These are phyloP conservation scores for Drosophila bifasciata DNA, from an alignment of 1,140 invertebrate genomes.

Conservation along the genomic window DNA sequence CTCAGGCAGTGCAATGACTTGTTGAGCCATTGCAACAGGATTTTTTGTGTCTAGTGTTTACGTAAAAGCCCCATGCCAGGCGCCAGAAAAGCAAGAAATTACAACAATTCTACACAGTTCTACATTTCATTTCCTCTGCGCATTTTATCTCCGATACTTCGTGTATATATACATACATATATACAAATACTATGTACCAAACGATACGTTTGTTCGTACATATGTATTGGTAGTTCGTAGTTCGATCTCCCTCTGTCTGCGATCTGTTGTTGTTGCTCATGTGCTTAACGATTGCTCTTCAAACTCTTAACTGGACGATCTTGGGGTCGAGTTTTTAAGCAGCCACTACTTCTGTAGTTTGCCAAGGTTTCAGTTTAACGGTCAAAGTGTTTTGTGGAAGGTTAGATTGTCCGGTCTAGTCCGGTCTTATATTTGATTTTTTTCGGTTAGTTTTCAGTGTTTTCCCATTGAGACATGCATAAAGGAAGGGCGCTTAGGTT, in stretches of 20 bases:
- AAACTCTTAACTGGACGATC: conserved; percentile 28
- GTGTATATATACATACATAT: too few relatives aligned
- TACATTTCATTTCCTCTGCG: conserved; percentile 9
- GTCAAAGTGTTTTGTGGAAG: conserved; percentile 56
- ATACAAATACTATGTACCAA: too few relatives aligned
- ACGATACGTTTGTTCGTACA: too few relatives aligned
- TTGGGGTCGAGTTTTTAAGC: conserved; percentile 19
- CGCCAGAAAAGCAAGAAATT: conserved; percentile 13
- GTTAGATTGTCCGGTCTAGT: conserved; percentile 37
- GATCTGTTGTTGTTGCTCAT: neutral
- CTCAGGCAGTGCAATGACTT: conserved; percentile 17
- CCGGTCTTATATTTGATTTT: conserved; percentile 4
- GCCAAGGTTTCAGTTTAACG: conserved; percentile 64
- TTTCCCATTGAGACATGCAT: too few relatives aligned
- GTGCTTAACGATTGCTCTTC: neutral
- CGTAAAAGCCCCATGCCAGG: conserved; percentile 39
- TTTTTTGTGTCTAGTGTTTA: conserved; percentile 54
- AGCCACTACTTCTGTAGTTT: conserved; percentile 17
- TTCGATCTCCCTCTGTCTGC: neutral
- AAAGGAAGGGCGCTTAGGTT: neutral
- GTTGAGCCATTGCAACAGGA: conserved; percentile 43
- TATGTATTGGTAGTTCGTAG: too few relatives aligned
- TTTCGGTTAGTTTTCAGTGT: too few relatives aligned
- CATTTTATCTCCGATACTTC: neutral
- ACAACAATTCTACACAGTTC: conserved; percentile 2